Base-by-base conservation (phyloP, 1,140 invertebrate genomes). In the Hycleus cichorii region DNA sequence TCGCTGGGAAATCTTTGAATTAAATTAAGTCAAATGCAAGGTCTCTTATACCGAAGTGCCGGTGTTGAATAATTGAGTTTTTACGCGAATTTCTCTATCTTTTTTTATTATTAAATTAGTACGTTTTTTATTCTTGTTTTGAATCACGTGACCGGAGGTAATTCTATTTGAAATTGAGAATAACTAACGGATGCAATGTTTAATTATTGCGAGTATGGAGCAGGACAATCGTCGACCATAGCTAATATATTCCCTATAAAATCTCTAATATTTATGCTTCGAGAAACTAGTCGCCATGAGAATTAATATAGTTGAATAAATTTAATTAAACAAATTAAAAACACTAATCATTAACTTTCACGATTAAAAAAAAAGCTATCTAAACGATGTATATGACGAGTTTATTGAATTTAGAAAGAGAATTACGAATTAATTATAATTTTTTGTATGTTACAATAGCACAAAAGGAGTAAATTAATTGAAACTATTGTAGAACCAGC, bases 1-100 rank as follows among this genome's bases (percentile, higher is more conserved):
- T 70, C 65, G 63, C 63, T 69, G 67, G 64, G 67, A 69, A 70
- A 70, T 70, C 66, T 68, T 57, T 65, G 64, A 67, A 68, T 69
- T 65, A 64, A 68, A 67, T 69, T 67, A 68, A 68, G 62, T 52
- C 64, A 66, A 66, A 66, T 64, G 64, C 66, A 63, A 65, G 66
- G 63, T 67, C 66, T 66, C 58, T 62, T 55, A 58, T 62, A 63
- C 56, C 57, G 26, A 61, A 59, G 65, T 64, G 58, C 58, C 52
- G 60, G 58, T 63, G 47, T 64, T 67, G 55, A 64, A 62, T 67
- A 62, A 64, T 67, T 65, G 57, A 62, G 57, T 18, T 18, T 58
- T 55, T 64, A 58, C 57, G 60, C 58, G 58, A 50, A 58, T 39
- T 46, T 47, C 51, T 61, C 63, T 49, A 40, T 63, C 59, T 60